Conservation (phyloP, 2,797 vertebrate genomes). For the Sciurus vulgaris region DNA sequence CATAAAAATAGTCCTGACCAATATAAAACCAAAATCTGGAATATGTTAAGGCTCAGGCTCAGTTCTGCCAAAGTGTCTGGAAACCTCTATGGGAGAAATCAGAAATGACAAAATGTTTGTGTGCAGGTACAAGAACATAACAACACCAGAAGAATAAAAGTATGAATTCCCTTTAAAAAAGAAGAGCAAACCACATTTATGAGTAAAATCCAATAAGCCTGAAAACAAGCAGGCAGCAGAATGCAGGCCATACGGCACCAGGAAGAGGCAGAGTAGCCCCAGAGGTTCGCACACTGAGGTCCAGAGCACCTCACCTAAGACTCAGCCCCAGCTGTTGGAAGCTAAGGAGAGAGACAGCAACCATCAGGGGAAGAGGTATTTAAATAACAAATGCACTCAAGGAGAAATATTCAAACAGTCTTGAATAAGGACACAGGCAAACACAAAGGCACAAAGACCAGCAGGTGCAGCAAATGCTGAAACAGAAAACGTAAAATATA, state of each 20-base stretch:
- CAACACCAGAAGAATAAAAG: background rate
- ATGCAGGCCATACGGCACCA: conserved; percentile 10
- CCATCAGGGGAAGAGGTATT: background rate
- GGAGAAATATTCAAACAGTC: background rate
- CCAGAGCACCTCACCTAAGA: background rate
- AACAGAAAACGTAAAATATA: conserved; percentile 31
- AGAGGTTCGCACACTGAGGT: background rate
- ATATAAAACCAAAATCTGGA: background rate
- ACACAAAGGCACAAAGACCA: background rate
- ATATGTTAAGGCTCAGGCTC: background rate
- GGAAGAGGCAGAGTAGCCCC: background rate
- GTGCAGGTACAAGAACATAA: background rate
- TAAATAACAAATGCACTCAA: conserved; percentile 58
- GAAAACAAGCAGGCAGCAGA: conserved; percentile 53
- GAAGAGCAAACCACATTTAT: background rate
- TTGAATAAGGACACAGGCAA: background rate
- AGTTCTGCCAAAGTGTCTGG: background rate
- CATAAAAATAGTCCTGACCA: conserved; percentile 7
- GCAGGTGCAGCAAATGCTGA: background rate
- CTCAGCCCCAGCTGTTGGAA: conserved; percentile 19
- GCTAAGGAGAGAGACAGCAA: background rate
- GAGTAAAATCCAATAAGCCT: conserved; percentile 50
- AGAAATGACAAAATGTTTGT: conserved; percentile 34
- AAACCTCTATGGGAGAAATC: background rate
- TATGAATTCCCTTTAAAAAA: conserved; percentile 31